Percentiles rank a stretch among this genome's conserved stretches.
Evolutionary conservation across 2,888 invertebrate species (phyloP).

Genomic region (Perizoma flavofasciatum): DNA sequence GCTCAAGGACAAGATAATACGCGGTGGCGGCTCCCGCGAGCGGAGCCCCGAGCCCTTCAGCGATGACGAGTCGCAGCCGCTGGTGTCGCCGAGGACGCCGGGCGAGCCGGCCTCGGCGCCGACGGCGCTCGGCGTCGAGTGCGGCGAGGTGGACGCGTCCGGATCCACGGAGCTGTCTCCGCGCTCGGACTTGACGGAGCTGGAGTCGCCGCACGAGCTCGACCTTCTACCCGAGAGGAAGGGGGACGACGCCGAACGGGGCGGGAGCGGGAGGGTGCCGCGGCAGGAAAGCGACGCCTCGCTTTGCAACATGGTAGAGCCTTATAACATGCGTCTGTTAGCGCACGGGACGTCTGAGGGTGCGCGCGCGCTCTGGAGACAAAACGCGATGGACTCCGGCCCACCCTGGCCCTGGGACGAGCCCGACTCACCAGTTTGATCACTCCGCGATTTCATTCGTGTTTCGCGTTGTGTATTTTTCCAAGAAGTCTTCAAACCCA

Average conservation of each 20-base stretch:
- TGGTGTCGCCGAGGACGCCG: conserved; percentile 66
- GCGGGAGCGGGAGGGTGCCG: conserved; percentile 40
- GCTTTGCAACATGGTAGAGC: conserved; percentile 69
- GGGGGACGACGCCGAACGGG: conserved; percentile 37
- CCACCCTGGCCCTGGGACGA: conserved; percentile 81
- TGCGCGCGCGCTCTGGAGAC: conserved; percentile 73
- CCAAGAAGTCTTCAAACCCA: conserved; percentile 9
- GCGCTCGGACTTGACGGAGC: conserved; percentile 70
- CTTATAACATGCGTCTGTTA: conserved; percentile 75
- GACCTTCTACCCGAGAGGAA: conserved; percentile 64
- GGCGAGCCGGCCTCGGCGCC: conserved; percentile 24
- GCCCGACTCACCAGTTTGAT: conserved; percentile 78
- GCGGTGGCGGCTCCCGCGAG: conserved; percentile 65
- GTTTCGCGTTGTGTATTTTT: conserved; percentile 17
- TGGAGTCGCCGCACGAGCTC: conserved; percentile 63
- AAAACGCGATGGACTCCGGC: conserved; percentile 75
- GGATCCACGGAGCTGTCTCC: conserved; percentile 66
- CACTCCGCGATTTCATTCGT: conserved; percentile 11
- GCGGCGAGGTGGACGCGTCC: conserved; percentile 47
- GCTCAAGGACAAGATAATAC: conserved; percentile 68
- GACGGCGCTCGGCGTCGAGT: conserved; percentile 43
- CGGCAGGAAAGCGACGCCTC: conserved; percentile 58
- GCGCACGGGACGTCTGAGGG: conserved; percentile 62
- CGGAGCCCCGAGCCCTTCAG: conserved; percentile 69
- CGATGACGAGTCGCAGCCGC: conserved; percentile 88